Percentiles rank a stretch among this genome's conserved stretches.
phyloP scores from a whole-genome alignment of 2,113 vertebrate genomes.

The Paradoxurus hermaphroditus region DNA sequence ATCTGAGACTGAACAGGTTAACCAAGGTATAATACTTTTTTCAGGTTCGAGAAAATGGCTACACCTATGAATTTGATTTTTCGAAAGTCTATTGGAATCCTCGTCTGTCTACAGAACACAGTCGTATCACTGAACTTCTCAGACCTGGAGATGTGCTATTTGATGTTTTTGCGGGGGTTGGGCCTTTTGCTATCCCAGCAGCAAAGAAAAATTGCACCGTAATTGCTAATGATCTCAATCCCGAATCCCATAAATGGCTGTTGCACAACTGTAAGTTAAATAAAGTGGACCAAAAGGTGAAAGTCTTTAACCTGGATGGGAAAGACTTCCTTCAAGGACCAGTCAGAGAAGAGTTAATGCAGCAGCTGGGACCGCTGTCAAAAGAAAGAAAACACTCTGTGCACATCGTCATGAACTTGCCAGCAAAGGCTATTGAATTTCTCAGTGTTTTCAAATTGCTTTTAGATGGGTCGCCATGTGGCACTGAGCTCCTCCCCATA shows the following conservation, averaged over 20 bases:
- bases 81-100: conserved; percentile 98
- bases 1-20: conserved; percentile 28
- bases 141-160: conserved; percentile 88
- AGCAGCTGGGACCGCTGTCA: conserved; percentile 75
- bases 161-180: conserved; percentile 95
- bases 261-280: conserved; percentile 95
- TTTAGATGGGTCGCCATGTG: conserved; percentile 74
- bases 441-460: conserved; percentile 90
- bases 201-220: conserved; percentile 89
- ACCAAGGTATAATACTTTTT: conserved; percentile 59
- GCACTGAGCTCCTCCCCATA: conserved; percentile 82
- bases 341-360: conserved; percentile 86
- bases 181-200: conserved; percentile 93
- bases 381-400: conserved; percentile 70
- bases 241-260: conserved; percentile 93
- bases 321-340: conserved; percentile 92
- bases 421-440: conserved; percentile 93
- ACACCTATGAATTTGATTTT: conserved; percentile 94
- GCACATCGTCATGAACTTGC: conserved; percentile 97
- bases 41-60: conserved; percentile 95
- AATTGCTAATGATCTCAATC: conserved; percentile 97
- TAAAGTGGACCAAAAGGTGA: conserved; percentile 89
- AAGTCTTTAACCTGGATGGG: conserved; percentile 93
- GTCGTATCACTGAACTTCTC: conserved; percentile 88
- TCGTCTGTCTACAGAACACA: conserved; percentile 94